Percentiles rank a stretch among this genome's conserved stretches.
Conservation (phyloP, 2,113 vertebrate genomes). For the Athene noctua region DNA sequence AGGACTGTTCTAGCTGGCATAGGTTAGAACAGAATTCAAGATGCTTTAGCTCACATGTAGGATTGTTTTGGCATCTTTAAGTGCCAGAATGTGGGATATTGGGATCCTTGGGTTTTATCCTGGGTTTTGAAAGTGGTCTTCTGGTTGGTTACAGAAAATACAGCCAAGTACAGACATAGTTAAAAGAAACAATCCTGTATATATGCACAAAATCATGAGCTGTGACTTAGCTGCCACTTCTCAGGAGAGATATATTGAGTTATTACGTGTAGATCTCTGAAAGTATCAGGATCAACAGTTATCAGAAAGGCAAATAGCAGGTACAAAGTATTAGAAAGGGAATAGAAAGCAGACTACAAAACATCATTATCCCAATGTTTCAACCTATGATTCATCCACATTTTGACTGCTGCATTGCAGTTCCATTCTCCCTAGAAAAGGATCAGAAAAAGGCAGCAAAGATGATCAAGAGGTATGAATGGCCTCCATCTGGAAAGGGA, state of each 20-base stretch:
- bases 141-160: not conserved
- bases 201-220: not conserved
- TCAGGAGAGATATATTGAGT: not conserved
- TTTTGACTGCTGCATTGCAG: not conserved
- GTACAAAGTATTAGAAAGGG: not conserved
- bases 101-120: not conserved
- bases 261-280: not conserved
- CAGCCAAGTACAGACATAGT: not conserved
- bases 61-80: not conserved
- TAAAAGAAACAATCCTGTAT: not conserved
- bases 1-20: not conserved
- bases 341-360: not conserved
- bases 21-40: not conserved
- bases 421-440: not conserved
- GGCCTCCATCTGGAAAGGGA: not conserved
- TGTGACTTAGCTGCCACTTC: not conserved
- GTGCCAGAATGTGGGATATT: not conserved
- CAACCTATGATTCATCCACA: not conserved
- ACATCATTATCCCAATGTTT: not conserved
- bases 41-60: not conserved
- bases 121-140: not conserved
- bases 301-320: not conserved
- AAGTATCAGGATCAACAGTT: not conserved
- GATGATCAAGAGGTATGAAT: not conserved
- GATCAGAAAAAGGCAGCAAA: not conserved